Evolutionary conservation across 37 sponge, comb jelly and placozoan species (phyloP), one percentile per base, ranked within the genome.

Genomic region (Hormiphora californensis): DNA sequence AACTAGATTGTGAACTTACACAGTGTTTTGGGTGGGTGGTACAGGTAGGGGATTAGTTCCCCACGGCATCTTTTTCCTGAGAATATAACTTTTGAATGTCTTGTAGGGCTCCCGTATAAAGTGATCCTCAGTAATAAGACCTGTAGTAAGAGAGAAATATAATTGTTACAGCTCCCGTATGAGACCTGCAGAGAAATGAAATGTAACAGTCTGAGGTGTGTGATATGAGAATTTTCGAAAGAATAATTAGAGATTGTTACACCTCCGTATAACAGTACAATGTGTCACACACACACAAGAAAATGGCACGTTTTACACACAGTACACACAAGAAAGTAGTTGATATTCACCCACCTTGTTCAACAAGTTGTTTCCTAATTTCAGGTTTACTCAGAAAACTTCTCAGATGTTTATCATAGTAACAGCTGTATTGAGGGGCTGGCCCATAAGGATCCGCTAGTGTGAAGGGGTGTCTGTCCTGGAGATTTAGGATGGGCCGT

Each of bases 101-200:
- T 65, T 65, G 67, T 65, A 65, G 8, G 67, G 67, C 17, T 65
- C 67, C 17, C 67, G 34, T 35, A 65, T 65, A 17, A 19, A 65
- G 37, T 28, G 28, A 15, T 65, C 67, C 3, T 65, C 67, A 30
- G 67, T 65, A 17, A 65, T 65, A 7, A 65, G 11, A 19, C 67
- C 67, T 65, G 67, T 36, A 2, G 22, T 7, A 22, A 27, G 62
- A 7, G n/a, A n/a, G n/a, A n/a, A n/a, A n/a, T n/a, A n/a, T n/a
- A n/a, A n/a, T n/a, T n/a, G n/a, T n/a, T n/a, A n/a, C n/a, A n/a
- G n/a, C n/a, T n/a, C n/a, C n/a, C n/a, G n/a, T n/a, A n/a, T n/a
- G n/a, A n/a, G n/a, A n/a, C n/a, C n/a, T n/a, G n/a, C n/a, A n/a
- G n/a, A n/a, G n/a, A n/a, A n/a, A n/a, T n/a, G n/a, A n/a, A n/a